Evolutionary conservation across 2,888 invertebrate genomes (phyloP), one percentile per base, ranked within the genome.

Genomic region (Ceriagrion tenellum): DNA sequence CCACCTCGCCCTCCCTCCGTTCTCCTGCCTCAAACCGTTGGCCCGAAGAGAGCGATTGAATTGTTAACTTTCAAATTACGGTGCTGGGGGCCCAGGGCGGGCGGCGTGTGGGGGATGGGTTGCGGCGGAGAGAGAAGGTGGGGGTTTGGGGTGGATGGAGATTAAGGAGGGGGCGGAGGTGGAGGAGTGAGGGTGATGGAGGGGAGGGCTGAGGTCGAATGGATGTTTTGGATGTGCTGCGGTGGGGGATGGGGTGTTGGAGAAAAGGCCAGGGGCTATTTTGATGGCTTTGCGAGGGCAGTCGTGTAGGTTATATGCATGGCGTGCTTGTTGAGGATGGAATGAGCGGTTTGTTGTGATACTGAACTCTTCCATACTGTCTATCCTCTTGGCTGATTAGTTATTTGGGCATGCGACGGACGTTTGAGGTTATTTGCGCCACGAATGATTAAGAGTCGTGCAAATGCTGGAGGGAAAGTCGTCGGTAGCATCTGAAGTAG

Each of bases 41-140:
- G 47, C 69, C n/a, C 93, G 16, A 40, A 81, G 81, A 81, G 81
- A 81, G 47, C 93, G 93, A 93, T 93, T 93, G 93, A 93, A 93
- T 93, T 93, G 93, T 93, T 93, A 93, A 93, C 93, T 93, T 93
- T 93, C 93, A 93, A 93, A 93, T 93, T 93, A 93, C 93, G 93
- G 93, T 93, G 93, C 91, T 26, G 91, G 63, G 40, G 55, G 55
- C 47, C 13, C 30, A 55, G 88, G 55, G 55, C 30, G 88, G 88
- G 55, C 26, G 18, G 55, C 16, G 16, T 3, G 30, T n/a, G 26
- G n/a, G 89, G 89, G 55, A n/a, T n/a, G n/a, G 2, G 55, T 18
- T 40, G 55, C n/a, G 18, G 55, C 4, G 16, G 26, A 35, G 81
- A 26, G n/a, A 55, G 89, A 55, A 12, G 89, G 47, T 26, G 23